phyloP scores from a whole-genome alignment of 2,888 invertebrate species.

The Pantelozetes paolii region DNA sequence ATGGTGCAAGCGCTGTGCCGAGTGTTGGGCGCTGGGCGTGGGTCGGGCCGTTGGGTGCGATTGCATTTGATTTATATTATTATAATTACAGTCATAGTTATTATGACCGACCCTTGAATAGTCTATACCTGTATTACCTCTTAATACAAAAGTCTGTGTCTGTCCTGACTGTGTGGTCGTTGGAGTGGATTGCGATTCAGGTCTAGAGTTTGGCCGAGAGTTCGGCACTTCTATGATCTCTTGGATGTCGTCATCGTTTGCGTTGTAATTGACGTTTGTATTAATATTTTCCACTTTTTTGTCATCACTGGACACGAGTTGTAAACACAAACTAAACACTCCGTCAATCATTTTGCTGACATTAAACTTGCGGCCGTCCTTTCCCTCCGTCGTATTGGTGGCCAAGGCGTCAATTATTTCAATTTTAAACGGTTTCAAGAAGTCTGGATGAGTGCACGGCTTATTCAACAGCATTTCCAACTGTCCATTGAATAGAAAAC shows the following conservation, averaged over 20 bases:
- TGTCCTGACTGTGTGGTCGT: no score
- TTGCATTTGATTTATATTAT: constrained; percentile 9
- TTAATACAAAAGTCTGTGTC: background rate
- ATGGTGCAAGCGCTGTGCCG: background rate
- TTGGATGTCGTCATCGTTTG: background rate
- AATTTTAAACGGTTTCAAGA: constrained; percentile 11
- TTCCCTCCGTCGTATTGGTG: background rate
- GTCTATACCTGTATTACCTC: background rate
- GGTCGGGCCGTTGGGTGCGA: background rate
- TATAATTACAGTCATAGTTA: background rate
- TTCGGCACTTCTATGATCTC: background rate
- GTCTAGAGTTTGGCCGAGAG: background rate
- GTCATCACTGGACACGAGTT: background rate
- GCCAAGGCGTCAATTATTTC: background rate
- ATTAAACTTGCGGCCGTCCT: background rate
- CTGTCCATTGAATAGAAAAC: background rate
- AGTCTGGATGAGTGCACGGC: constrained; percentile 33
- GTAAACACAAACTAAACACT: constrained; percentile 9
- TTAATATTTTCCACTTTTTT: background rate
- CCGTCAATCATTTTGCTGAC: constrained; percentile 15
- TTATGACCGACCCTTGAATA: background rate
- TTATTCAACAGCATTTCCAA: constrained; percentile 14
- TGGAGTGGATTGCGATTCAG: no score
- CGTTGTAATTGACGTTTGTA: background rate
- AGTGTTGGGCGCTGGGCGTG: background rate